Conservation (phyloP, 1,140 invertebrate genomes). For the Procambarus virginalis region DNA sequence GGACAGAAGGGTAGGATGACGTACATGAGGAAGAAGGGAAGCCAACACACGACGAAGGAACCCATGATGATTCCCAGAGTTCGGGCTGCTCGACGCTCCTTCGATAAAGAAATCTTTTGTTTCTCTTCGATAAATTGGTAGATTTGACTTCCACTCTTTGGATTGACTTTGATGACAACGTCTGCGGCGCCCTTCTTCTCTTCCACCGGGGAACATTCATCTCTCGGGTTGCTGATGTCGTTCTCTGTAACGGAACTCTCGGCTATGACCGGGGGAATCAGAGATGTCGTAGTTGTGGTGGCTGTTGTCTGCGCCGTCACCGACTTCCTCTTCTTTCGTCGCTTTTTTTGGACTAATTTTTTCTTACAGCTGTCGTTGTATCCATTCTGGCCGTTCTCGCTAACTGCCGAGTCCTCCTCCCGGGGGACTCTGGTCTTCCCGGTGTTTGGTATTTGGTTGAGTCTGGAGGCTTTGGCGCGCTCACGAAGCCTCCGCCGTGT, state of each 20-base stretch:
- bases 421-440: constrained; percentile 18
- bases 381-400: constrained; percentile 66
- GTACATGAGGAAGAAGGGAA: constrained; percentile 80
- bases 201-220: constrained; percentile 18
- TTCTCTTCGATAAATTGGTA: constrained; percentile 95
- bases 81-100: constrained; percentile 92
- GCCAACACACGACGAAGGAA: constrained; percentile 80
- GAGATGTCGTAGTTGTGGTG: constrained; percentile 29
- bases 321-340: constrained; percentile 57
- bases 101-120: constrained; percentile 92
- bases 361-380: constrained; percentile 57
- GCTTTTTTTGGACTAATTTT: constrained; percentile 51
- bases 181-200: constrained; percentile 23
- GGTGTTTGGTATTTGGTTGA: constrained; percentile 34
- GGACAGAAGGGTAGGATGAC: constrained; percentile 91
- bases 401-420: constrained; percentile 51
- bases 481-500: constrained; percentile 87
- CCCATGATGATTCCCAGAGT: constrained; percentile 93
- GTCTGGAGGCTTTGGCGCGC: constrained; percentile 75
- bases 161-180: constrained; percentile 37
- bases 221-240: constrained; percentile 33
- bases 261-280: constrained; percentile 35
- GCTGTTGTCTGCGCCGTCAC: constrained; percentile 18
- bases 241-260: constrained; percentile 47
- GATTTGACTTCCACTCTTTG: constrained; percentile 77